Evolutionary conservation across 2,113 vertebrate genomes (phyloP), one percentile per base, ranked within the genome.

Genomic region (Callipepla squamata): DNA sequence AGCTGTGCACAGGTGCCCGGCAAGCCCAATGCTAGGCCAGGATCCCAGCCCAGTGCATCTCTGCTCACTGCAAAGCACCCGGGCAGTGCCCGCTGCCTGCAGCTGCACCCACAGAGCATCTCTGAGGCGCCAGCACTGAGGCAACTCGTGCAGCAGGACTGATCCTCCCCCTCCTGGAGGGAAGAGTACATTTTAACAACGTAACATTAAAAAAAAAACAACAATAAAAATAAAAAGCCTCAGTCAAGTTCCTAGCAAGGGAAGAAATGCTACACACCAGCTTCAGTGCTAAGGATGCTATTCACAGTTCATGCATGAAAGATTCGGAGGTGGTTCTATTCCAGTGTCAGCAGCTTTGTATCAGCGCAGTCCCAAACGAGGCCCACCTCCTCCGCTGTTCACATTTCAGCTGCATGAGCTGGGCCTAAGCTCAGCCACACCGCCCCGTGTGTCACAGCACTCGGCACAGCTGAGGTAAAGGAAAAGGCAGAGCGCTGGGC

Each of bases 371-470:
- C 26, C 11, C 23, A 82, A 53, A 36, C 5, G 28, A 13, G 50
- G 77, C 18, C 25, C 77, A 7, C 1, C 21, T 14, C 30, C 55
- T 11, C 44, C 4, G 7, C 53, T 12, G 7, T 9, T 73, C 25
- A 8, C 47, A 19, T 2, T 7, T 13, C 23, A 61, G 8, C 30
- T 5, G 1, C 3, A 1, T 28, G 9, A 15, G 28, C 12, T 0
- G 1, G 34, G 22, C 6, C 13, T 16, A 15, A 69, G 28, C 28
- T 11, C 57, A 1, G 70, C 59, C 15, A 3, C 45, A 7, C 42
- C 1, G 0, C 21, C 1, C 14, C 2, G 7, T 9, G 9, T 6
- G 15, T 11, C 11, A 1, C 32, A 1, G 1, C 1, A 0, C 28
- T 12, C 9, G 6, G 47, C 32, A 1, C 14, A 0, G 0, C 0